These are phyloP conservation scores for Saturnia pavonia DNA, from an alignment of 2,888 invertebrate species.

Conservation along the genomic window DNA sequence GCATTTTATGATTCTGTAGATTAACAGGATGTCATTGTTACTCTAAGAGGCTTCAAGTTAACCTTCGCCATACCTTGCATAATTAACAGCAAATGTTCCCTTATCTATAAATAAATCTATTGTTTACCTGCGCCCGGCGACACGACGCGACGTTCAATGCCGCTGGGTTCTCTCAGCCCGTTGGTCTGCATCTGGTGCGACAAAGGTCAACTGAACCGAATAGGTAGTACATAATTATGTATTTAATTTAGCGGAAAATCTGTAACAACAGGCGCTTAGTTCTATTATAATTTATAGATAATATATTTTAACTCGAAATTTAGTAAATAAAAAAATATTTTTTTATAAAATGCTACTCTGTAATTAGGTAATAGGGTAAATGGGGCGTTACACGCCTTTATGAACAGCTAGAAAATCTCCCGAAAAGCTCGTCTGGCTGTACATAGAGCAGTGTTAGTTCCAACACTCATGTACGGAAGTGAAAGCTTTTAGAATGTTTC, in stretches of 20 bases:
- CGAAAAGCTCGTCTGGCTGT: too few relatives aligned
- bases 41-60: slow-evolving; percentile 2
- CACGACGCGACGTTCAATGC: slow-evolving; percentile 27
- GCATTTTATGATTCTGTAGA: neutral
- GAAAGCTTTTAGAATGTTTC: too few relatives aligned
- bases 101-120: slow-evolving; percentile 26
- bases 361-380: too few relatives aligned
- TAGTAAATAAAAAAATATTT: too few relatives aligned
- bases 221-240: slow-evolving; percentile 27
- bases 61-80: slow-evolving; percentile 14
- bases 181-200: slow-evolving; percentile 28
- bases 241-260: slow-evolving; percentile 37
- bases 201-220: slow-evolving; percentile 31
- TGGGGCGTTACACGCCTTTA: too few relatives aligned
- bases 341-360: too few relatives aligned
- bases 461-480: too few relatives aligned
- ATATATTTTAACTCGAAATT: too few relatives aligned
- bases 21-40: slow-evolving; percentile 6
- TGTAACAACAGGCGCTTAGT: neutral
- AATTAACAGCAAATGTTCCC: slow-evolving; percentile 22
- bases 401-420: too few relatives aligned
- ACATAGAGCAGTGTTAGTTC: too few relatives aligned
- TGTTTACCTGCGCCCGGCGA: slow-evolving; percentile 17
- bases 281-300: neutral
- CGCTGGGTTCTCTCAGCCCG: slow-evolving; percentile 31